A percentile compares a stretch with the other conserved stretches of the same genome.
Evolutionary conservation across 2,888 invertebrate genomes (phyloP).

Genomic region (Acleris sparsana): DNA sequence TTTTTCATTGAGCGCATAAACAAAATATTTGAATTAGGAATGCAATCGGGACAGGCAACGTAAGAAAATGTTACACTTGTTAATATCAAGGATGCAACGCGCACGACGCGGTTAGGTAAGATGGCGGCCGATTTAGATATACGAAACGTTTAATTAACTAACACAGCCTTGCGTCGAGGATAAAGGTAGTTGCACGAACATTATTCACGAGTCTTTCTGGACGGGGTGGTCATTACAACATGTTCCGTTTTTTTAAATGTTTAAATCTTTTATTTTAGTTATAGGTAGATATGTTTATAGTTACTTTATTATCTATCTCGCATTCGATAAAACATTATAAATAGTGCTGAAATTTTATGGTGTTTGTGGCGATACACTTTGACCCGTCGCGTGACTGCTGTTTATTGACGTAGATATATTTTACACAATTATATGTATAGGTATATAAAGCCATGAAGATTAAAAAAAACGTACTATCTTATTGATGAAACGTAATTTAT

Average conservation of each 20-base stretch:
- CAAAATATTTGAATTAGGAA: constrained; percentile 7
- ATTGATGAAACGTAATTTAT: too few relatives aligned
- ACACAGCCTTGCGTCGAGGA: constrained; percentile 27
- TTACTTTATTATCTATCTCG: too few relatives aligned
- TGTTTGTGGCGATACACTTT: constrained; percentile 8
- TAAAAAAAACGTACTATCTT: background rate
- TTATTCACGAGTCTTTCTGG: constrained; percentile 10
- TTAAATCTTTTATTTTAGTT: background rate
- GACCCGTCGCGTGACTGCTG: constrained; percentile 1
- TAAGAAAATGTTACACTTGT: constrained; percentile 52
- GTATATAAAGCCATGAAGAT: background rate
- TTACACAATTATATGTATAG: too few relatives aligned
- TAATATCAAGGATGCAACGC: constrained; percentile 55
- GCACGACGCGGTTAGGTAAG: constrained; percentile 47
- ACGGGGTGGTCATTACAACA: constrained; percentile 2
- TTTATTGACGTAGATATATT: background rate
- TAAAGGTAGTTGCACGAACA: constrained; percentile 19
- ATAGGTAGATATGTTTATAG: too few relatives aligned
- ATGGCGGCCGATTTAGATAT: constrained; percentile 30
- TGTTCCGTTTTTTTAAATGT: background rate
- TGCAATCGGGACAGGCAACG: constrained; percentile 23
- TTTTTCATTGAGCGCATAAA: constrained; percentile 10
- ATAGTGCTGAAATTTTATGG: background rate
- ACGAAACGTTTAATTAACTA: constrained; percentile 32
- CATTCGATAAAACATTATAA: too few relatives aligned